Evolutionary conservation across 2,113 vertebrate genomes (phyloP), one percentile per base, ranked within the genome.

Genomic region (Neoarius graeffei): DNA sequence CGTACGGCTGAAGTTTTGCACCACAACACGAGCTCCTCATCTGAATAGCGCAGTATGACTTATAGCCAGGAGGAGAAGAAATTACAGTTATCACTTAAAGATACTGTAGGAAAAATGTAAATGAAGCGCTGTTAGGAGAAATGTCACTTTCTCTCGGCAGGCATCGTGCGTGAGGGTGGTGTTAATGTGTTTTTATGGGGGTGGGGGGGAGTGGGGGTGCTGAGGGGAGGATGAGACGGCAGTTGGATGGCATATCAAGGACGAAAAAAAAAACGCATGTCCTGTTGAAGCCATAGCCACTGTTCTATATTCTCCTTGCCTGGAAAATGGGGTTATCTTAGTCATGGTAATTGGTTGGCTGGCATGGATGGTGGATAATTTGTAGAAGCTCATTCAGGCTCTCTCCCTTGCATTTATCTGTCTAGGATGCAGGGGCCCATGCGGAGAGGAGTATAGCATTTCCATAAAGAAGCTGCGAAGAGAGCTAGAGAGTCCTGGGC

Each of bases 291-390:
- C 88, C 80, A 83, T 50, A 73, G 83, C 62, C 88, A 54, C 74
- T 66, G 59, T 86, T 88, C 69, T 84, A 87, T 71, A 87, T 87
- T 85, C 86, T 42, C 71, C 83, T 91, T 79, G 82, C 85, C 79
- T 89, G 69, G 86, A 83, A 89, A 90, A 94, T 92, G 93, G 92
- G 94, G 94, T 95, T 96, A 95, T 95, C 94, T 94, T 95, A 93
- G 94, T 95, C 94, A 94, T 95, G 93, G 94, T 95, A 95, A 96
- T 96, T 95, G 95, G 93, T 95, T 95, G 94, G 95, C 94, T 93
- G 94, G 92, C 93, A 90, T 94, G 93, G 94, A 95, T 95, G 94
- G 92, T 88, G 93, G 94, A 94, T 95, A 90, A 95, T 95, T 95
- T 88, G 91, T 95, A 95, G 94, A 95, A 94, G 92, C 94, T 95